Percentiles rank a stretch among this genome's conserved stretches.
Conservation (phyloP, 2,797 vertebrate species). For the Chanos chanos region DNA sequence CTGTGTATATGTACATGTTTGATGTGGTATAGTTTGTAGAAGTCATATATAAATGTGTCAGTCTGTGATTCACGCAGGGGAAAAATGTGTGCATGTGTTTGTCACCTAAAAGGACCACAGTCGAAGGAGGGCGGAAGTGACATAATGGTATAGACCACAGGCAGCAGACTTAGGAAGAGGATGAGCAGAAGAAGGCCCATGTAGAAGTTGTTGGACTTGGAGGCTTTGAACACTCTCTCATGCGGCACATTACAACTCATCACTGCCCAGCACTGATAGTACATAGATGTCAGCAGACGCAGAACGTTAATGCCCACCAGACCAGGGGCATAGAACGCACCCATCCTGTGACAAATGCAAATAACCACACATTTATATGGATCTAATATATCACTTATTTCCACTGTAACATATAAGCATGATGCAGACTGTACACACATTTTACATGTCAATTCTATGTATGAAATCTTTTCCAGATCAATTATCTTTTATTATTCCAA, state of each 20-base stretch:
- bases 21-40: too few relatives aligned
- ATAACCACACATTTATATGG: neutral
- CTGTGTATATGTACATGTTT: too few relatives aligned
- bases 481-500: too few relatives aligned
- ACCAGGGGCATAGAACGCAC: conserved; percentile 94
- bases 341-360: conserved; percentile 81
- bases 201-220: conserved; percentile 98
- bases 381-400: neutral
- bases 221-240: conserved; percentile 94
- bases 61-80: neutral
- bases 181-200: conserved; percentile 95
- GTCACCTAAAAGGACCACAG: conserved; percentile 95
- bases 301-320: conserved; percentile 94
- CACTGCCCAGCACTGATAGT: conserved; percentile 98
- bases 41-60: neutral
- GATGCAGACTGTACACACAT: too few relatives aligned
- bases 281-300: conserved; percentile 95
- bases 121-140: conserved; percentile 94
- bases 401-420: too few relatives aligned
- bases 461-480: too few relatives aligned
- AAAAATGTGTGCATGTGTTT: neutral
- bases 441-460: too few relatives aligned
- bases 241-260: conserved; percentile 97
- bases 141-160: conserved; percentile 97
- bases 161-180: conserved; percentile 93